Evolutionary conservation across 2,113 vertebrate species (phyloP).

Genomic region (Plectropomus leopardus): DNA sequence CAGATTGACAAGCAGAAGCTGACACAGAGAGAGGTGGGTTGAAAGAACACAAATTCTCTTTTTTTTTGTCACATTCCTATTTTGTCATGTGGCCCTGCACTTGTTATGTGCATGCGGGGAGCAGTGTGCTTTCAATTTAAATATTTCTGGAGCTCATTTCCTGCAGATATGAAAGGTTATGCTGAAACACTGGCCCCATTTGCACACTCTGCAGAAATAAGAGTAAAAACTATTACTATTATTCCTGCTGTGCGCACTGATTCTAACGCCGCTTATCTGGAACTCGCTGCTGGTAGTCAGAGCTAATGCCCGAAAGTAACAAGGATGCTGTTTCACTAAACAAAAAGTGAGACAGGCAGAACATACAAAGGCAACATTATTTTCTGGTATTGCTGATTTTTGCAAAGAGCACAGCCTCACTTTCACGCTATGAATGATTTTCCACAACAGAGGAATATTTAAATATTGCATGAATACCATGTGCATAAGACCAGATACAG

Average conservation of each 20-base stretch:
- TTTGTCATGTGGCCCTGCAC: not conserved
- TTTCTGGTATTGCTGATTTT: slow-evolving; percentile 3
- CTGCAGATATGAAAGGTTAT: slow-evolving; percentile 23
- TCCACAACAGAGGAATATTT: not conserved
- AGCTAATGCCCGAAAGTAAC: slow-evolving; percentile 19
- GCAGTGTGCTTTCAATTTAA: slow-evolving; percentile 7
- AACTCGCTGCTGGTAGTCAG: not conserved
- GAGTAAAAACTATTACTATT: slow-evolving; percentile 26
- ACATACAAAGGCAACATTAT: not conserved
- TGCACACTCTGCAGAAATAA: slow-evolving; percentile 20
- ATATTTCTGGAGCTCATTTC: slow-evolving; percentile 20
- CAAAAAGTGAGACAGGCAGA: not conserved
- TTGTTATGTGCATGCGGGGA: not conserved
- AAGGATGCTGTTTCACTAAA: slow-evolving; percentile 13
- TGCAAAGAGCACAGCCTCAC: not conserved
- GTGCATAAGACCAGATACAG: not conserved
- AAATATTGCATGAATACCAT: not conserved
- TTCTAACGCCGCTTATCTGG: slow-evolving; percentile 35
- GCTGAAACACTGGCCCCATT: not conserved
- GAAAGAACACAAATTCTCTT: not conserved
- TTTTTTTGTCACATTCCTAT: slow-evolving; percentile 17
- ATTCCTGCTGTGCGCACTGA: slow-evolving; percentile 41
- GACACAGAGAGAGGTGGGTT: slow-evolving; percentile 94
- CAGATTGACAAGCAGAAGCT: slow-evolving; percentile 99
- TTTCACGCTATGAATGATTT: slow-evolving; percentile 13